Base-by-base conservation (phyloP, 1,140 invertebrate species). In the Grapholita molesta region DNA sequence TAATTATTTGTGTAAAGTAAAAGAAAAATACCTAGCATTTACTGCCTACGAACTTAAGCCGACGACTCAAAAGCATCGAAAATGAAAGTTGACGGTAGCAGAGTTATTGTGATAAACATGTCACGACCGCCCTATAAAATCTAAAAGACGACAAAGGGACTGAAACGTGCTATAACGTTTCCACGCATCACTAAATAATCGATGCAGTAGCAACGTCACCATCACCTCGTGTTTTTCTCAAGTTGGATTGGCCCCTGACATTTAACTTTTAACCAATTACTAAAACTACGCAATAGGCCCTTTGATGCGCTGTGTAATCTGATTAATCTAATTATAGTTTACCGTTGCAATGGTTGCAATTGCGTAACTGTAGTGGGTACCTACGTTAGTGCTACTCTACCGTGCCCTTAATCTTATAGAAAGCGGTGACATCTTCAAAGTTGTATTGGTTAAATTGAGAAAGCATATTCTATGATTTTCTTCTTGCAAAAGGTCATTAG, bases 381-480 rank as follows among this genome's bases (percentile, higher is more conserved):
- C 28, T 3, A 30, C 3, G 28, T 30, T 30, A 30, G 3, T 30
- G n/a, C 42, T 52, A 18, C 3, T 61, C 55, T 1, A 25, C 24
- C 15, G 25, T 61, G 55, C 55, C 55, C 55, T 61, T 61, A 61
- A 61, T 61, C 55, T 61, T 32, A 28, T 61, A 61, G 55, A 61
- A 61, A 61, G 55, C 25, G 55, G 18, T 32, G 55, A 61, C 24
- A 61, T 61, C 23, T 28, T 5, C 25, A 61, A 61, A 61, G 25
- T 25, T n/a, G 1, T 12, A 28, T 30, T 25, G n/a, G 42, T 21
- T 30, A 21, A 48, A 21, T 48, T 21, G 42, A 48, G 42, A 48
- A 21, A 21, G 42, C 42, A 21, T 48, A 9, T 12, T 48, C n/a
- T 38, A n/a, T 38, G 12, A 38, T 38, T 38, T 38, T 38, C 12